Conservation (phyloP, 2,797 vertebrate species). For the Eulemur coronatus region DNA sequence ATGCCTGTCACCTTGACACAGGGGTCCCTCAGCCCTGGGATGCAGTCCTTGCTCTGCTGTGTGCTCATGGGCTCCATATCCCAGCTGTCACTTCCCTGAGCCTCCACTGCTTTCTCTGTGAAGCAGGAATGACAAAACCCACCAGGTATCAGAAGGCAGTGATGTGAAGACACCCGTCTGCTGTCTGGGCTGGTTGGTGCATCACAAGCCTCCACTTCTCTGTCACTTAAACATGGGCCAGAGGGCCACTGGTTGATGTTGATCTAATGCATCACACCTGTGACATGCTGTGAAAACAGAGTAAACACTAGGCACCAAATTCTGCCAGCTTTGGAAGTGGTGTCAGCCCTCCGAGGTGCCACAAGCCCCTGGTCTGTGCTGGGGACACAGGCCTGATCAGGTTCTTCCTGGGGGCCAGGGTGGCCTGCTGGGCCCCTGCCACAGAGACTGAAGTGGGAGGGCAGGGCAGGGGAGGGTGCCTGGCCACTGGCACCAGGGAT, state of each 20-base stretch:
- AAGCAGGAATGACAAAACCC: background rate
- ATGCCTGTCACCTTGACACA: background rate
- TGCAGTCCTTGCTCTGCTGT: background rate
- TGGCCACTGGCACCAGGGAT: too few species aligned
- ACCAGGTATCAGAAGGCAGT: background rate
- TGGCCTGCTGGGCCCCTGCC: background rate
- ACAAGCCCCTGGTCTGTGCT: background rate
- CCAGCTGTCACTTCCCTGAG: background rate
- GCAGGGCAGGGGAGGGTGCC: accelerated
- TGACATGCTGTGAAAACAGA: background rate
- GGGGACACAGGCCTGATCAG: background rate
- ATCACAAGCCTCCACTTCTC: background rate
- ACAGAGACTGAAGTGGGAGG: background rate
- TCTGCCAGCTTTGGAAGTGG: background rate
- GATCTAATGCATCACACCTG: background rate
- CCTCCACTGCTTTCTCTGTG: background rate
- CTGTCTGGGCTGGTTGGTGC: background rate
- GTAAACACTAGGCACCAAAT: background rate
- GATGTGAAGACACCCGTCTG: background rate
- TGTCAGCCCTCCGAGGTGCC: background rate
- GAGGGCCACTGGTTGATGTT: background rate
- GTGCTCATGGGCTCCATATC: too few species aligned
- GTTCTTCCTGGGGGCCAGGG: background rate
- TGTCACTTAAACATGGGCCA: accelerated
- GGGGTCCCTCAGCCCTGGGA: too few species aligned